phyloP scores from a whole-genome alignment of 1,140 invertebrate species.

The Zaprionus nigranus region DNA sequence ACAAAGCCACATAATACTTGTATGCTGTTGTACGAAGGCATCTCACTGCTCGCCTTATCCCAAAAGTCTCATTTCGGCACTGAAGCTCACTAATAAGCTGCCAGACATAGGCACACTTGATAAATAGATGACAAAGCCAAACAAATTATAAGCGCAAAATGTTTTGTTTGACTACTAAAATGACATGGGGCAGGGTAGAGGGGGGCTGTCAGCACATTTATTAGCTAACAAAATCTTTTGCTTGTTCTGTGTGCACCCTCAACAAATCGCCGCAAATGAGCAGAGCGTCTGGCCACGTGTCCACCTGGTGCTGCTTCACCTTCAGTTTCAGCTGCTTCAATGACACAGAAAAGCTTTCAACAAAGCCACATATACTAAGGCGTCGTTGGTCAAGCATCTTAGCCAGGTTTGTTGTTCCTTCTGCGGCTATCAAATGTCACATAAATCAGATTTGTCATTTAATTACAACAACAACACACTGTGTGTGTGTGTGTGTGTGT shows the following conservation, averaged over 20 bases:
- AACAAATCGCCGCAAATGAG: constrained; percentile 54
- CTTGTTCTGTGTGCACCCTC: not conserved
- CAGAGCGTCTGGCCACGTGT: constrained; percentile 43
- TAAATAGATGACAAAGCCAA: constrained; percentile 75
- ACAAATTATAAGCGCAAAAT: constrained; percentile 64
- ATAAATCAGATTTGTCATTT: constrained; percentile 81
- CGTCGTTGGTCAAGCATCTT: constrained; percentile 38
- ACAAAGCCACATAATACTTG: not conserved
- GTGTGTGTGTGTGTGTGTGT: not conserved
- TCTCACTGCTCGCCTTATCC: constrained; percentile 46
- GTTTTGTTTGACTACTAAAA: not conserved
- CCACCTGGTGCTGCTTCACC: constrained; percentile 28
- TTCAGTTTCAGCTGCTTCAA: constrained; percentile 21
- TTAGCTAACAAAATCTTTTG: constrained; percentile 37
- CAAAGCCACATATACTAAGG: constrained; percentile 27
- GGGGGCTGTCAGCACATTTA: constrained; percentile 32
- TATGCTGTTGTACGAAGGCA: constrained; percentile 22
- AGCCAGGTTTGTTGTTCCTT: constrained; percentile 40
- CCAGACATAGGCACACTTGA: constrained; percentile 76
- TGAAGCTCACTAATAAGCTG: constrained; percentile 69
- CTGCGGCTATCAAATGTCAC: constrained; percentile 72
- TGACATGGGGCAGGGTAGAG: not conserved
- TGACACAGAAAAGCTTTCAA: constrained; percentile 45
- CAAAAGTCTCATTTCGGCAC: constrained; percentile 47
- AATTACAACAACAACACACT: constrained; percentile 51